phyloP scores from a whole-genome alignment of 2,113 vertebrate genomes.

The Syngnathoides biaculeatus region DNA sequence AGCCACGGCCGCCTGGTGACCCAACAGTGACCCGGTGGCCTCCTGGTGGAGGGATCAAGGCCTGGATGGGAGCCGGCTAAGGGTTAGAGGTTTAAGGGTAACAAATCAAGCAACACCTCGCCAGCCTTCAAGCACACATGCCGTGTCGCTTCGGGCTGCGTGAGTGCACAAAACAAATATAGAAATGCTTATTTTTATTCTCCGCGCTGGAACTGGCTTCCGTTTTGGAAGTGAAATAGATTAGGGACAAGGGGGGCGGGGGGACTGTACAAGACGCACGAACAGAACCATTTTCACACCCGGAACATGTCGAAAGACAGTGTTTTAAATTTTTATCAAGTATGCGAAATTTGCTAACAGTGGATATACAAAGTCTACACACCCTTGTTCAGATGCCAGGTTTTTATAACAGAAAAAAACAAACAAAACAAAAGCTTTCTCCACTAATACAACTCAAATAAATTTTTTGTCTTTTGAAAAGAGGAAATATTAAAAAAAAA shows the following conservation, averaged over 20 bases:
- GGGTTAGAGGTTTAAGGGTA: slow-evolving; percentile 75
- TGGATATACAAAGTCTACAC: no score
- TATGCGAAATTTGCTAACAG: no score
- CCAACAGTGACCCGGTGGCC: slow-evolving; percentile 74
- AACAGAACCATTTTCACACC: neutral
- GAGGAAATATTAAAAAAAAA: no score
- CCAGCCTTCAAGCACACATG: slow-evolving; percentile 65
- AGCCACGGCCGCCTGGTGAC: slow-evolving; percentile 76
- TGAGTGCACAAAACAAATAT: slow-evolving; percentile 40
- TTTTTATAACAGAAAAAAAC: no score
- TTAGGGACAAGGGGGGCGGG: neutral
- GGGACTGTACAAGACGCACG: neutral
- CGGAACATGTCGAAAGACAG: neutral
- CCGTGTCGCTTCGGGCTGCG: slow-evolving; percentile 40
- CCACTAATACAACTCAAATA: no score
- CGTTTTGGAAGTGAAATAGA: neutral
- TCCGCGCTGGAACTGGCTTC: slow-evolving; percentile 9
- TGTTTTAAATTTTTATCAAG: neutral
- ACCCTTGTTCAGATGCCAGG: no score
- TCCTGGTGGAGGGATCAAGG: slow-evolving; percentile 70
- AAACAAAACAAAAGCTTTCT: no score
- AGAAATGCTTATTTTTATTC: slow-evolving; percentile 40
- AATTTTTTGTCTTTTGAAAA: no score
- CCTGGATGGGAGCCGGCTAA: slow-evolving; percentile 66
- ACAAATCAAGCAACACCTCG: slow-evolving; percentile 77